These are phyloP conservation scores for Porphyrio hochstetteri DNA, from an alignment of 2,113 vertebrate genomes.

Conservation along the genomic window DNA sequence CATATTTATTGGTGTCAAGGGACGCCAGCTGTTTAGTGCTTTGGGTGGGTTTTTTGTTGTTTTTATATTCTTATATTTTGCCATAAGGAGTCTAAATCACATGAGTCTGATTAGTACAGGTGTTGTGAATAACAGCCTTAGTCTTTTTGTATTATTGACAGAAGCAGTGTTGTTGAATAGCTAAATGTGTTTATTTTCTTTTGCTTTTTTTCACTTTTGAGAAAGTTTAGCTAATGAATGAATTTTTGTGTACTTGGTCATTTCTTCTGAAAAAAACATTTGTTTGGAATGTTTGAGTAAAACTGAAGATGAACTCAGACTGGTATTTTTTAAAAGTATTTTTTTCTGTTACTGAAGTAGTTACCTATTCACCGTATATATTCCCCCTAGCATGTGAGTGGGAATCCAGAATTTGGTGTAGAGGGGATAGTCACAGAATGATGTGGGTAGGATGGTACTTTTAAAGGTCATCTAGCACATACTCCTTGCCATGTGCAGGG, in stretches of 20 bases:
- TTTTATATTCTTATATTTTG: neutral
- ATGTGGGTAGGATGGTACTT: neutral
- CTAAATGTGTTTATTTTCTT: neutral
- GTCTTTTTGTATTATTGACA: neutral
- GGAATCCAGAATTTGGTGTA: neutral
- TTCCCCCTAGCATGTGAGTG: neutral
- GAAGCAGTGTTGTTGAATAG: neutral
- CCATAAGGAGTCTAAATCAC: neutral
- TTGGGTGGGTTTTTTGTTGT: neutral
- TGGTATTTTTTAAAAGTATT: neutral
- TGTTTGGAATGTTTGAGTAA: neutral
- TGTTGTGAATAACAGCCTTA: neutral
- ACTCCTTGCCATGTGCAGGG: too few species aligned
- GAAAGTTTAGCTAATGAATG: neutral
- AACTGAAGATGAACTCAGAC: neutral
- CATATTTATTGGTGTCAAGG: neutral
- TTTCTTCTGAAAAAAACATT: neutral
- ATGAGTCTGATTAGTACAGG: neutral
- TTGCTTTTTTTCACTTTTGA: neutral
- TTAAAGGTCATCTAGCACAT: neutral
- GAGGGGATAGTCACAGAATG: neutral
- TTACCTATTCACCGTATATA: neutral
- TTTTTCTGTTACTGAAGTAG: neutral
- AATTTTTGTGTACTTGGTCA: neutral
- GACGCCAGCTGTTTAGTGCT: neutral